Percentiles rank a stretch among this genome's conserved stretches.
Conservation (phyloP, 2,113 vertebrate genomes). For the Myiozetetes cayanensis region DNA sequence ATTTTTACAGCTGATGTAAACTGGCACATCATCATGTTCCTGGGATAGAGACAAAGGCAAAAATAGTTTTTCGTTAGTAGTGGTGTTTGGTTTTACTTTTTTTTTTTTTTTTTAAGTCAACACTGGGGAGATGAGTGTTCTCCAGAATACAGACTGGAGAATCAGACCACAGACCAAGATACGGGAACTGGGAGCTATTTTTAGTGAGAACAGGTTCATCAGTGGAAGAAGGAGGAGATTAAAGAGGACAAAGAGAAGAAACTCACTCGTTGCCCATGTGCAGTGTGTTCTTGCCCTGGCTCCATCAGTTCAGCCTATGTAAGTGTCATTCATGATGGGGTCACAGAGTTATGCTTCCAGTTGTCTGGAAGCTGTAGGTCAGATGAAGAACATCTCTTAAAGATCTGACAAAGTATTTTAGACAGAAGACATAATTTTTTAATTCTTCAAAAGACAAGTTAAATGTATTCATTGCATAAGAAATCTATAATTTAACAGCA, state of each 20-base stretch:
- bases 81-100: neutral
- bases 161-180: neutral
- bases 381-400: slow-evolving; percentile 48
- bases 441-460: slow-evolving; percentile 68
- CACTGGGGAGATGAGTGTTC: neutral
- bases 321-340: slow-evolving; percentile 3
- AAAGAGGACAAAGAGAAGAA: slow-evolving; percentile 30
- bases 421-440: slow-evolving; percentile 71
- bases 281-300: neutral
- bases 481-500: slow-evolving; percentile 72
- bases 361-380: slow-evolving; percentile 54
- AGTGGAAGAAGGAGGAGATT: neutral
- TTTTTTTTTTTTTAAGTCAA: neutral
- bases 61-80: neutral
- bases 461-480: slow-evolving; percentile 74
- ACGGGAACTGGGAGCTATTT: neutral
- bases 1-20: slow-evolving; percentile 27
- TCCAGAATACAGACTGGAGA: neutral
- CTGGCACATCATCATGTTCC: slow-evolving; percentile 1
- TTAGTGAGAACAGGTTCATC: slow-evolving; percentile 20
- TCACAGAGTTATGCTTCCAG: slow-evolving; percentile 46
- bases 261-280: neutral
- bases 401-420: slow-evolving; percentile 65
- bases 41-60: neutral
- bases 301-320: neutral